Evolutionary conservation across 1,140 invertebrate species (phyloP).

Genomic region (Lordiphosa clarofinis): DNA sequence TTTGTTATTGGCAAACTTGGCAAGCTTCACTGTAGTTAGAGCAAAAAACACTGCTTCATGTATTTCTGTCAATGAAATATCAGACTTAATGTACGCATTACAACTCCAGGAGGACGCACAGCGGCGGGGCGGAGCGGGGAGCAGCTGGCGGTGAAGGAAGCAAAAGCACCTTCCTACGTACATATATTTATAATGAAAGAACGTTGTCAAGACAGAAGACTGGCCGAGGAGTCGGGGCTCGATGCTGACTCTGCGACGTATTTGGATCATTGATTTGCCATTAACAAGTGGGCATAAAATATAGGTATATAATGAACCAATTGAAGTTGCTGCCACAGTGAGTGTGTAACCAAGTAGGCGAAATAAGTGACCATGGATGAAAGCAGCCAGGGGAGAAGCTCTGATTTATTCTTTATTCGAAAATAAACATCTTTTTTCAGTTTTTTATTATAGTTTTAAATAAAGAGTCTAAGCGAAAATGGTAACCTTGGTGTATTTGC

Average conservation of each 20-base stretch:
- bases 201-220: conserved; percentile 27
- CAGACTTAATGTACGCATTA: conserved; percentile 59
- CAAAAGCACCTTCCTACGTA: conserved; percentile 14
- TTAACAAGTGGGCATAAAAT: conserved; percentile 59
- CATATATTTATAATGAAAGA: conserved; percentile 19
- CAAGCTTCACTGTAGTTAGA: conserved; percentile 22
- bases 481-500: too few relatives aligned
- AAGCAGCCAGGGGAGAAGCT: too few relatives aligned
- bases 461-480: too few relatives aligned
- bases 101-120: conserved; percentile 43
- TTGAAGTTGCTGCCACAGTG: too few relatives aligned
- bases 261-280: conserved; percentile 40
- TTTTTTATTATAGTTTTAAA: too few relatives aligned
- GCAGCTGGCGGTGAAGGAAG: background rate
- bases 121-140: background rate
- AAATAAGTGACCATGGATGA: too few relatives aligned
- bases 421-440: too few relatives aligned
- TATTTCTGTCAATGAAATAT: conserved; percentile 60
- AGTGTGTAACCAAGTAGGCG: too few relatives aligned
- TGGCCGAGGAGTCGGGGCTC: conserved; percentile 4
- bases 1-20: background rate
- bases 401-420: too few relatives aligned
- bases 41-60: conserved; percentile 27
- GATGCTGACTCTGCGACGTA: conserved; percentile 20
- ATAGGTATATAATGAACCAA: conserved; percentile 31